Percentiles rank a stretch among this genome's conserved stretches.
These are phyloP conservation scores for Channa argus DNA, from an alignment of 2,113 vertebrate species.

Conservation along the genomic window DNA sequence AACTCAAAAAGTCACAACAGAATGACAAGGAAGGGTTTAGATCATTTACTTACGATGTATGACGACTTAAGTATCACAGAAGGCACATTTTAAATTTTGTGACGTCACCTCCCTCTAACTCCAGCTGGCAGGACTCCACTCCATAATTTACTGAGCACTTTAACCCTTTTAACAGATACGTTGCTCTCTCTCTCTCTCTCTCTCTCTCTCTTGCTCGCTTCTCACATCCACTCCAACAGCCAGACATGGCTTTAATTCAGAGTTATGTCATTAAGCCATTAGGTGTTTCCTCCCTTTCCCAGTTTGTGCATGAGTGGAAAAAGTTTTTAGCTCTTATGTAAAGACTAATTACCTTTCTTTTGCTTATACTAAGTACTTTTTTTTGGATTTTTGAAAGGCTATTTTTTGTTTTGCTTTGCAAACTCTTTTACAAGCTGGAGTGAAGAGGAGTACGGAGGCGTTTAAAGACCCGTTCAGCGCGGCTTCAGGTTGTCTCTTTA, in stretches of 20 bases:
- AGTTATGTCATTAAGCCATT: conserved; percentile 41
- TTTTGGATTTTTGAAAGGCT: neutral
- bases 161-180: conserved; percentile 44
- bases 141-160: conserved; percentile 82
- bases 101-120: conserved; percentile 53
- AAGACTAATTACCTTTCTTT: neutral
- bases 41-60: neutral
- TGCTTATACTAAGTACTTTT: neutral
- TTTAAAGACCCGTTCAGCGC: conserved; percentile 24
- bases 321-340: neutral
- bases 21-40: neutral
- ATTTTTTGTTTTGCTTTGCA: neutral
- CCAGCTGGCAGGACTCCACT: conserved; percentile 78
- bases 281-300: conserved; percentile 5
- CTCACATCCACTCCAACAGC: conserved; percentile 7
- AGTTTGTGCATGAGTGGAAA: neutral
- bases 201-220: conserved; percentile 33
- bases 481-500: conserved; percentile 44
- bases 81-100: conserved; percentile 12
- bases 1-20: fast-evolving
- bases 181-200: conserved; percentile 21
- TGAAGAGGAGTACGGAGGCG: conserved; percentile 6
- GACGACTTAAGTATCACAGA: too few relatives aligned
- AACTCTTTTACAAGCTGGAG: neutral
- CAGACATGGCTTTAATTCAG: conserved; percentile 24